A percentile compares a stretch with the other conserved stretches of the same genome.
These are phyloP conservation scores for Carassius auratus DNA, from an alignment of 2,113 vertebrate genomes.

Conservation along the genomic window DNA sequence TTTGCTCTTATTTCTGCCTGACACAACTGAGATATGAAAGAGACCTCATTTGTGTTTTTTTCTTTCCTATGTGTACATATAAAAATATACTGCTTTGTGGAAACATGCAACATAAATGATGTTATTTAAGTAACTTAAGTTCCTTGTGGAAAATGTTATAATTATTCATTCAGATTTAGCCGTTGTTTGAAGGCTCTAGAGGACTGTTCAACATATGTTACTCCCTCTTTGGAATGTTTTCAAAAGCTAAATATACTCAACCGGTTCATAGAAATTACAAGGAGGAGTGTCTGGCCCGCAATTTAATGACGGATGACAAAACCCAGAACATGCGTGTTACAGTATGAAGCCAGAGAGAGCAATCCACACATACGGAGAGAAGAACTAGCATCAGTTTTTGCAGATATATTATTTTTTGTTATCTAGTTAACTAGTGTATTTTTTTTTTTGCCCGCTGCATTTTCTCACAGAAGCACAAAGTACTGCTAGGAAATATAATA, in stretches of 20 bases:
- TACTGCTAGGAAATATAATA: neutral
- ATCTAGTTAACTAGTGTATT: neutral
- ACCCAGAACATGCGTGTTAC: neutral
- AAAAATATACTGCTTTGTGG: neutral
- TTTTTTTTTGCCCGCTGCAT: neutral
- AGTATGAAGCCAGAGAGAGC: neutral
- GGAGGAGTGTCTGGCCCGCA: neutral
- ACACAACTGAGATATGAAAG: neutral
- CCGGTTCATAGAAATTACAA: slow-evolving; percentile 20
- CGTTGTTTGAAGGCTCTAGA: neutral
- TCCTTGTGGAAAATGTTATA: neutral
- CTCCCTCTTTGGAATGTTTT: neutral
- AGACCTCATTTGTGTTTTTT: neutral
- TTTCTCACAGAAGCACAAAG: neutral
- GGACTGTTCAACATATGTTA: neutral
- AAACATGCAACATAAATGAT: neutral
- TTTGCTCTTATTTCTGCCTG: neutral
- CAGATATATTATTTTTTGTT: neutral
- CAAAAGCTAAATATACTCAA: slow-evolving; percentile 10
- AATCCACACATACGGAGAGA: neutral
- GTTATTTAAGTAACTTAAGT: neutral
- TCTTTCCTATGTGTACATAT: neutral
- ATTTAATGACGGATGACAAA: slow-evolving; percentile 3
- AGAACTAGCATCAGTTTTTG: neutral
- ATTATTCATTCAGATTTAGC: neutral